Evolutionary conservation across 2,797 vertebrate species (phyloP), one percentile per base, ranked within the genome.

Genomic region (Acanthurus tractus): DNA sequence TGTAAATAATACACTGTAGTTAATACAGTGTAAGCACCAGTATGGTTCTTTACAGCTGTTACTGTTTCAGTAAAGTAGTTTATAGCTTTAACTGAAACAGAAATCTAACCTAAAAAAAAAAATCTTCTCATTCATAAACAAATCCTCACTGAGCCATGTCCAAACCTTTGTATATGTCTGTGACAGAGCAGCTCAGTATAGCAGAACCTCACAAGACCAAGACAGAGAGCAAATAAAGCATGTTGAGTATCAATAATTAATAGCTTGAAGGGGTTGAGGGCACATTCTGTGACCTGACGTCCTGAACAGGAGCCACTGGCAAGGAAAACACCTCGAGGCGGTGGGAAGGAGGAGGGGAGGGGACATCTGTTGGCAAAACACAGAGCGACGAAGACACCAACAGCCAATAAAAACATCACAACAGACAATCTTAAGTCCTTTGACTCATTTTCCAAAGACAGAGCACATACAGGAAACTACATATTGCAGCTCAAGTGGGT

Each of bases 211-310:
- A 52, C 49, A 36, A 17, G 36, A 46, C 58, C 53, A 20, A 70
- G 62, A 53, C 13, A 65, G 29, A 65, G 46, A 66, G 71, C 57
- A 66, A 50, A 23, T 65, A 49, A 76, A 76, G 53, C 81, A 67
- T 82, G 86, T 64, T 14, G 4, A 74, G 54, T 13, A 89, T 94
- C 66, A 94, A 94, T 93, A 90, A 94, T 94, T 93, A 74, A 94
- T 55, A 62, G 62, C 10, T 6, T 0, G 40, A 7, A 10, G 63
- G 55, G 54, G 44, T 25, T n/a, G 46, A 15, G 23, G 42, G 74
- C 36, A 23, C 25, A 6, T 58, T 78, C 67, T 70, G 83, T 42
- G 50, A 23, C 52, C 52, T 89, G 86, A 92, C 82, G 67, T 94
- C 91, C 88, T 14, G 8, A 78, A 58, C 58, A 1, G 15, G 25